Percentiles rank a stretch among this genome's conserved stretches.
Conservation (phyloP, 2,113 vertebrate genomes). For the Aythya baeri region DNA sequence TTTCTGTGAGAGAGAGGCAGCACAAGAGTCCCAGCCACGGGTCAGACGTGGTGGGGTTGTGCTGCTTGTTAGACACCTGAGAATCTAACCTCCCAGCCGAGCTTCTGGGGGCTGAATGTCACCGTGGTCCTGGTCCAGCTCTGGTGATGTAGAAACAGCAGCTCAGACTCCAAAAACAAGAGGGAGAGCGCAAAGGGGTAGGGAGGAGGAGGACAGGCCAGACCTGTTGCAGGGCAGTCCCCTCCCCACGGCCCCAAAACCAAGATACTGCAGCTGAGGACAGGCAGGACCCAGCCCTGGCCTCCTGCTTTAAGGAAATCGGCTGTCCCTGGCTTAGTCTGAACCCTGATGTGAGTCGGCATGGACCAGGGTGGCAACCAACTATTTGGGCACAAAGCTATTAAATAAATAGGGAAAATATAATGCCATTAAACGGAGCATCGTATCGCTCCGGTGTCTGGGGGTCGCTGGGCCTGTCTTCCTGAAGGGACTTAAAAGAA, state of each 20-base stretch:
- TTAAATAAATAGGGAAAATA: background rate
- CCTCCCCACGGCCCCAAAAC: background rate
- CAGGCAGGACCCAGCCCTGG: background rate
- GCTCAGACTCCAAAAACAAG: background rate
- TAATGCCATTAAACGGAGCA: background rate
- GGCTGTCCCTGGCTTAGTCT: background rate
- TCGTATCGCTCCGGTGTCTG: background rate
- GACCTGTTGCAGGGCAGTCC: background rate
- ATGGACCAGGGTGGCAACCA: background rate
- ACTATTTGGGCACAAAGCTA: background rate
- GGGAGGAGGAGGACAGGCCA: constrained; percentile 5
- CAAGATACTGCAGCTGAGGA: background rate
- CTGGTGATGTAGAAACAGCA: background rate
- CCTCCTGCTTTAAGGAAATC: background rate
- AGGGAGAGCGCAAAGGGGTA: background rate
- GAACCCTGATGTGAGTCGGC: accelerated
- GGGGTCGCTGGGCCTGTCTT: background rate
- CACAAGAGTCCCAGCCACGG: background rate
- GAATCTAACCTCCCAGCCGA: background rate
- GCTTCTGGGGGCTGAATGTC: background rate
- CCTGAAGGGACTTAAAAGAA: background rate
- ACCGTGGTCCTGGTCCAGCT: background rate
- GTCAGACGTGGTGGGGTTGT: background rate
- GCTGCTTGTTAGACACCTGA: background rate
- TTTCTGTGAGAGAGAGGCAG: background rate